Evolutionary conservation across 2,113 vertebrate species (phyloP).

Genomic region (Hypanus sabinus): DNA sequence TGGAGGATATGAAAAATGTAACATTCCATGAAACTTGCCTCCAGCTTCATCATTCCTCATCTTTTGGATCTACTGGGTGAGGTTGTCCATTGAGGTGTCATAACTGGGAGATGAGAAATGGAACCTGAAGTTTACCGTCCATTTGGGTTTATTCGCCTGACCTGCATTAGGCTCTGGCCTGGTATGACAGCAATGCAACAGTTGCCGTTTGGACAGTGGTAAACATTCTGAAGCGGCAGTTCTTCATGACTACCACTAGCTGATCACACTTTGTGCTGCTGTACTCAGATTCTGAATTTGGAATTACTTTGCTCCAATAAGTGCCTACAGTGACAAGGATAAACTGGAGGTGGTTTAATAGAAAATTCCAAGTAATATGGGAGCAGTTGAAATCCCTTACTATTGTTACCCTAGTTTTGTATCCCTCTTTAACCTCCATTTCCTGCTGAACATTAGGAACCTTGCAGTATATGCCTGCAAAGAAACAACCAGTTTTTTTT

Average conservation of each 20-base stretch:
- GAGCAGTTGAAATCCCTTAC: too few relatives aligned
- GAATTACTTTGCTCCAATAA: not conserved
- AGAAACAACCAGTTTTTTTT: too few relatives aligned
- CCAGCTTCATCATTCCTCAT: not conserved
- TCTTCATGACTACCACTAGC: not conserved
- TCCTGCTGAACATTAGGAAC: too few relatives aligned
- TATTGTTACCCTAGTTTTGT: too few relatives aligned
- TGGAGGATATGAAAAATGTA: not conserved
- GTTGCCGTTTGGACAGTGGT: too few relatives aligned
- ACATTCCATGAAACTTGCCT: not conserved
- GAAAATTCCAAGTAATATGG: not conserved
- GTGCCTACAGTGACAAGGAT: not conserved
- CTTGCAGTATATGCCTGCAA: too few relatives aligned
- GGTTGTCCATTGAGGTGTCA: not conserved
- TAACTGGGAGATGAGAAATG: not conserved
- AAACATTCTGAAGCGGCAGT: not conserved
- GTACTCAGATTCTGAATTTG: not conserved
- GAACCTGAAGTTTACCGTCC: not conserved
- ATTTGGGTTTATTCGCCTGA: not conserved
- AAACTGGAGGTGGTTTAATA: not conserved
- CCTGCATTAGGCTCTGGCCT: not conserved
- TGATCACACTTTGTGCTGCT: not conserved
- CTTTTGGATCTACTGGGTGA: not conserved
- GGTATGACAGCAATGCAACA: not conserved
- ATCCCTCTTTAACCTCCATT: too few relatives aligned